Conservation (phyloP, 2,113 vertebrate genomes). For the Calyptommatus sinebrachiatus region DNA sequence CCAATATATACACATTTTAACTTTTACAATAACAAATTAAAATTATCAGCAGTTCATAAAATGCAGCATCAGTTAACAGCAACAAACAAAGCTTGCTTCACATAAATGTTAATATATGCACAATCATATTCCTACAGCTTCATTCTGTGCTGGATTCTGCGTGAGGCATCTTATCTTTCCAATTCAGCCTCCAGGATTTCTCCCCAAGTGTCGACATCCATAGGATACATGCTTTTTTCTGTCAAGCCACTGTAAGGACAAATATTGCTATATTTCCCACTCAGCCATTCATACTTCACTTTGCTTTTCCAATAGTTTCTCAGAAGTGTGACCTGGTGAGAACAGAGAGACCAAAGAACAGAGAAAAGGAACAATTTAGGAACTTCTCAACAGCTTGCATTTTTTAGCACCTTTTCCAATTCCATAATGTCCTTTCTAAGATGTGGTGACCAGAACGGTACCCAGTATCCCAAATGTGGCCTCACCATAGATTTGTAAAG, state of each 20-base stretch:
- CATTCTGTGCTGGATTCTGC: slow-evolving; percentile 28
- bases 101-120: background rate
- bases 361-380: background rate
- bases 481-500: too few species aligned
- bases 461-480: too few species aligned
- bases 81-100: background rate
- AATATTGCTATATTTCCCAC: slow-evolving; percentile 83
- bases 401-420: background rate
- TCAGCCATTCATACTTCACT: slow-evolving; percentile 84
- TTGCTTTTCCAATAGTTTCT: slow-evolving; percentile 85
- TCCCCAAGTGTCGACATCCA: slow-evolving; percentile 86
- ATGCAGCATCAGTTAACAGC: slow-evolving; percentile 53
- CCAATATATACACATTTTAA: slow-evolving; percentile 39
- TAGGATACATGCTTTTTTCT: slow-evolving; percentile 76
- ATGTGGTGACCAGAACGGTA: too few species aligned
- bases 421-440: too few species aligned
- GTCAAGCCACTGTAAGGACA: slow-evolving; percentile 72
- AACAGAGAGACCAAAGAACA: background rate
- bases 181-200: slow-evolving; percentile 91
- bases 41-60: slow-evolving; percentile 48
- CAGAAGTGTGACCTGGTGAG: slow-evolving; percentile 73
- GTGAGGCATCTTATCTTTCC: slow-evolving; percentile 68
- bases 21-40: slow-evolving; percentile 26
- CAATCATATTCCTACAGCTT: slow-evolving; percentile 17
- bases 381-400: background rate